A percentile compares a stretch with the other conserved stretches of the same genome.
phyloP scores from a whole-genome alignment of 2,113 vertebrate genomes.

The Dunckerocampus dactyliophorus region DNA sequence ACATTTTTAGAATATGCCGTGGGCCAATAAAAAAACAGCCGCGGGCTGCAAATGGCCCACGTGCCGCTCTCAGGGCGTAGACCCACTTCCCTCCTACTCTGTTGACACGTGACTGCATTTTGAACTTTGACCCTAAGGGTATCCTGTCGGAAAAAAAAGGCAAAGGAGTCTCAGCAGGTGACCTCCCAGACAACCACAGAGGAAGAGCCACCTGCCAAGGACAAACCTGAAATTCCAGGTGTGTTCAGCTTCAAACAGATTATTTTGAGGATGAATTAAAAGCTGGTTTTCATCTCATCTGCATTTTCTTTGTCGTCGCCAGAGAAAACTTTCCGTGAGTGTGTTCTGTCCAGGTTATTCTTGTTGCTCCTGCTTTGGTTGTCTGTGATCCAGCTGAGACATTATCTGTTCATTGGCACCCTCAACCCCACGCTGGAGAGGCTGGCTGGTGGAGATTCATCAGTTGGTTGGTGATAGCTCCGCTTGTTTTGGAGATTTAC shows the following conservation, averaged over 20 bases:
- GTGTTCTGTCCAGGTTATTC: constrained; percentile 77
- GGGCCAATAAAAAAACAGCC: no score
- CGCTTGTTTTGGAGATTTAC: no score
- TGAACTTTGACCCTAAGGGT: constrained; percentile 47
- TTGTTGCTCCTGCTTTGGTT: constrained; percentile 82
- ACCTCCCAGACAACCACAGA: background rate
- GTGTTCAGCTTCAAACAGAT: background rate
- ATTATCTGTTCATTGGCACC: constrained; percentile 88
- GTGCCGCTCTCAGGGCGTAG: no score
- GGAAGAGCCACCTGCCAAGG: background rate
- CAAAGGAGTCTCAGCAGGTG: constrained; percentile 2
- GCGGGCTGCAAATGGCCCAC: no score
- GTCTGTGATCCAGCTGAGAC: constrained; percentile 85
- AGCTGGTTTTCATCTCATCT: no score
- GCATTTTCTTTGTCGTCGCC: background rate
- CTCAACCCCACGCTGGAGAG: constrained; percentile 81
- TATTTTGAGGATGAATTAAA: background rate
- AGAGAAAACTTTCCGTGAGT: constrained; percentile 72
- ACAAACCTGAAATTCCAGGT: constrained; percentile 38
- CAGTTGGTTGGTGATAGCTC: constrained; percentile 57
- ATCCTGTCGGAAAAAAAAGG: constrained; percentile 39
- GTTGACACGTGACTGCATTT: no score
- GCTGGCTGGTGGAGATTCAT: constrained; percentile 56
- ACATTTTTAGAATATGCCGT: no score
- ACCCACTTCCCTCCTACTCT: no score